Conservation (phyloP, 2,888 invertebrate species). For the Tillus elongatus region DNA sequence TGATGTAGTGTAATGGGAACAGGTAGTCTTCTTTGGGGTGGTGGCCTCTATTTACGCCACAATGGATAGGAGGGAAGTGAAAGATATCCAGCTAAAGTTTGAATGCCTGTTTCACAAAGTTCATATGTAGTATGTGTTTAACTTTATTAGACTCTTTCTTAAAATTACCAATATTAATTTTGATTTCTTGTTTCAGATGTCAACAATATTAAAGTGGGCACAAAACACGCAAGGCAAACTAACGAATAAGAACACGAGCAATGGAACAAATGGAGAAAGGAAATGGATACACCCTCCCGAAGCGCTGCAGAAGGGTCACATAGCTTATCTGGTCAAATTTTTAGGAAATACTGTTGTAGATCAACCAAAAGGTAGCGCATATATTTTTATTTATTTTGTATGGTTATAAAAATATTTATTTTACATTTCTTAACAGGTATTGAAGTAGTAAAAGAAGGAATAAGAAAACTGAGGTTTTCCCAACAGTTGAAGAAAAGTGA, state of each 20-base stretch:
- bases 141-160: no score
- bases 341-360: conserved; percentile 92
- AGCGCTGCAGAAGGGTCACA: conserved; percentile 86
- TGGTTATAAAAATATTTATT: conserved; percentile 2
- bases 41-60: no score
- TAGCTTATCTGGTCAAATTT: conserved; percentile 97
- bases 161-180: no score
- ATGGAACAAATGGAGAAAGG: conserved; percentile 39
- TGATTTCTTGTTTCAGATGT: no score
- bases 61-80: no score
- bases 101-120: no score
- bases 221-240: conserved; percentile 42
- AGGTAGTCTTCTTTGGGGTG: no score
- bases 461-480: conserved; percentile 88
- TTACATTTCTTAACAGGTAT: conserved; percentile 49
- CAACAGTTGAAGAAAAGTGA: conserved; percentile 87
- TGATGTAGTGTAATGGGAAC: no score
- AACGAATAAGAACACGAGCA: conserved; percentile 33
- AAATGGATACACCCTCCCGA: conserved; percentile 95
- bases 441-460: conserved; percentile 95
- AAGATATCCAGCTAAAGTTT: no score
- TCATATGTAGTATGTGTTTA: no score
- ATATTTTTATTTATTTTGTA: not conserved
- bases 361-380: conserved; percentile 77
- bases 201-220: conserved; percentile 42